Percentiles rank a stretch among this genome's conserved stretches.
These are phyloP conservation scores for Pionites leucogaster DNA, from an alignment of 2,113 vertebrate genomes.

Conservation along the genomic window DNA sequence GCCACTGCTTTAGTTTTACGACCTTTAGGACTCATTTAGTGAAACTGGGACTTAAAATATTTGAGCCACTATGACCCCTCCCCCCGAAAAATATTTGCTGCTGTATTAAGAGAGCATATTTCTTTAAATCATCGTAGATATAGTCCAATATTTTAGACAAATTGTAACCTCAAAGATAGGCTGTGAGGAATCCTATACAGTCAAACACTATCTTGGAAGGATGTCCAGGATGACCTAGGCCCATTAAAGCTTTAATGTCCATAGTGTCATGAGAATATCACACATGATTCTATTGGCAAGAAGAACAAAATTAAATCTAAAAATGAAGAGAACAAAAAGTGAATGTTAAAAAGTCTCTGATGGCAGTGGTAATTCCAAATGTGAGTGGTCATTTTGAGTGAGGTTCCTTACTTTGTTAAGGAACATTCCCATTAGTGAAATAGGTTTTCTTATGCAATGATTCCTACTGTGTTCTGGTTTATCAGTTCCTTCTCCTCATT, in stretches of 20 bases:
- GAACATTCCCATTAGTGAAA: background rate
- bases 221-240: background rate
- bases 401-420: background rate
- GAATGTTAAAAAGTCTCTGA: background rate
- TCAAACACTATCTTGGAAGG: background rate
- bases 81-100: background rate
- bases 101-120: background rate
- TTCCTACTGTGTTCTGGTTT: background rate
- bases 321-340: background rate
- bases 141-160: background rate
- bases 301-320: background rate
- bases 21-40: background rate
- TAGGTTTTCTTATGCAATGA: background rate
- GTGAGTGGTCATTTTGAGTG: background rate
- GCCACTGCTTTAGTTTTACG: background rate
- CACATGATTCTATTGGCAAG: background rate
- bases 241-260: background rate
- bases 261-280: background rate
- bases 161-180: background rate
- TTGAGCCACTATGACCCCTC: accelerated
- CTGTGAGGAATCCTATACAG: background rate
- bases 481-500: background rate
- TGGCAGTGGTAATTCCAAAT: background rate
- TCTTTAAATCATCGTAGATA: background rate
- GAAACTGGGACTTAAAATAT: background rate